Evolutionary conservation across 2,797 vertebrate genomes (phyloP), one percentile per base, ranked within the genome.

Genomic region (Oreochromis grahami): DNA sequence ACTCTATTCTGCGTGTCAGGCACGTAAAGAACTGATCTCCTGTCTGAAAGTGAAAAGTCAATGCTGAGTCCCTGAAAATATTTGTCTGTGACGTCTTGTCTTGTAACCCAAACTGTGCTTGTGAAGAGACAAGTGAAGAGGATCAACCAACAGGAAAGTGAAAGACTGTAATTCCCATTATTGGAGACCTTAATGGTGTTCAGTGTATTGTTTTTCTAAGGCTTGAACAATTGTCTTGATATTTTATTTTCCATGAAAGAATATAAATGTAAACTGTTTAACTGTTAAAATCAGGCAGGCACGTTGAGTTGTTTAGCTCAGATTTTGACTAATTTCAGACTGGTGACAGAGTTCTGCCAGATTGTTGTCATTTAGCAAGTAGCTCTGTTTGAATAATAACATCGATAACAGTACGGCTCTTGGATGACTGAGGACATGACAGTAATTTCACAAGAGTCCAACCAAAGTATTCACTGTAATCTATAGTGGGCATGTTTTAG

Each of bases 171-270:
- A 21, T 51, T 84, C 34, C 45, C 52, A 14, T 41, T 90, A 77
- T 58, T 81, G 88, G 82, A 92, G 89, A 94, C 93, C 92, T 86
- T 84, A 83, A 74, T 74, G 17, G 45, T 92, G 87, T 93, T 92
- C 93, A 94, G 91, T 92, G 52, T 63, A 19, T 90, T 83, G 90
- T 85, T 83, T 63, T 74, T 32, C 68, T 32, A 0, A 12, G 17
- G 10, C 68, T 50, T 74, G 41, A 72, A 48, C 41, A 3, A 29
- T 19, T 74, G 43, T 32, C 6, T 45, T 70, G 1, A 43, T 43
- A 78, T 76, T 3, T 53, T 26, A 38, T 45, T 80, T 83, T 77
- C 17, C 77, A 53, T 19, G 32, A 80, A 55, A 55, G 29, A 55
- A 76, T 84, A 86, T 77, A 77, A 81, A 81, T 74, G 63, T 84